A percentile compares a stretch with the other conserved stretches of the same genome.
These are phyloP conservation scores for Gavialis gangeticus DNA, from an alignment of 2,113 vertebrate species.

Conservation along the genomic window DNA sequence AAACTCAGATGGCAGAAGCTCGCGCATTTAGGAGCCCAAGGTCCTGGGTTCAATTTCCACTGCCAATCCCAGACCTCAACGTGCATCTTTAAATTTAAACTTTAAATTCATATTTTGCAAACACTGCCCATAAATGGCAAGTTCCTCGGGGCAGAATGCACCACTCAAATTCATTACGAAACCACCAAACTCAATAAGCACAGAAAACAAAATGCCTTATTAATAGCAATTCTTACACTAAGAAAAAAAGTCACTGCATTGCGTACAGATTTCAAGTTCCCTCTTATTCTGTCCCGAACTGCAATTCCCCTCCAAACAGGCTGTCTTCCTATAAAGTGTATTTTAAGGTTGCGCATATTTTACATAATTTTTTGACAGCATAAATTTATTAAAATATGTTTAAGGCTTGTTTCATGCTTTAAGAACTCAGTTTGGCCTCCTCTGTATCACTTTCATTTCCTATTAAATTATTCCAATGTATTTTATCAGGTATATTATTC, in stretches of 20 bases:
- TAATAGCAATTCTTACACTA: background rate
- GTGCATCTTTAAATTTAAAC: too few relatives aligned
- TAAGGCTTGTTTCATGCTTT: slow-evolving; percentile 41
- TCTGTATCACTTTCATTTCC: slow-evolving; percentile 68
- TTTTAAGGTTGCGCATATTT: background rate
- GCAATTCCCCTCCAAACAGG: background rate
- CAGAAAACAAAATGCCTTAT: background rate
- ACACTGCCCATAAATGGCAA: accelerated
- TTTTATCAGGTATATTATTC: slow-evolving; percentile 77
- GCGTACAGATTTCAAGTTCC: background rate
- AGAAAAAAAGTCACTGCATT: background rate
- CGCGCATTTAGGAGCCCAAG: accelerated
- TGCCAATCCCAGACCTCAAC: accelerated
- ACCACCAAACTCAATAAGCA: accelerated
- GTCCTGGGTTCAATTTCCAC: background rate
- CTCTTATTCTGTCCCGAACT: background rate
- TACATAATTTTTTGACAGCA: background rate
- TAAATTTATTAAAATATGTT: background rate
- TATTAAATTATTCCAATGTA: slow-evolving; percentile 67
- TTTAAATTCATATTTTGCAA: background rate
- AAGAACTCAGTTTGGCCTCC: slow-evolving; percentile 41
- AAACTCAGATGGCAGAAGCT: background rate
- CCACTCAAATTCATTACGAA: background rate
- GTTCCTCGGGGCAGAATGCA: background rate
- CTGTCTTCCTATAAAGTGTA: background rate